Evolutionary conservation across 2,888 invertebrate genomes (phyloP), one percentile per base, ranked within the genome.

Genomic region (Alitta virens): DNA sequence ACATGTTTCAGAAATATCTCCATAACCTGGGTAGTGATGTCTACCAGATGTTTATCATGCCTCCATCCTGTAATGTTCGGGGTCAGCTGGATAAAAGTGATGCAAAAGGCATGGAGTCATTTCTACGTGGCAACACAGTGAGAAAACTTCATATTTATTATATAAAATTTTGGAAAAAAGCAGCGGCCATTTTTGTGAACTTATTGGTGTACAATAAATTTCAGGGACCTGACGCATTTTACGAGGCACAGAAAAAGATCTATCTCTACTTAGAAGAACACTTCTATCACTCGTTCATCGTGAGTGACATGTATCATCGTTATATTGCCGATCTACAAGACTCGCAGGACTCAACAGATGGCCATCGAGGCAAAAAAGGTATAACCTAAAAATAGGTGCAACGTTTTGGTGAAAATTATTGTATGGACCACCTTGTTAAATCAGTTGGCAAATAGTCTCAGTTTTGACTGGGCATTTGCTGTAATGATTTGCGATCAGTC

Each of bases 11-110:
- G 76, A 70, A 67, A 54, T 70, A 89, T 53, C 86, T 90, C 87
- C 92, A 94, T 82, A 91, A 93, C 74, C 83, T 92, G 27, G 94
- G 91, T 12, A 91, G 91, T n/a, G 93, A 94, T 82, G 91, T 94
- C 74, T 94, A 91, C 83, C 92, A 93, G 77, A 91, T 91, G 2
- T 93, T 91, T 74, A 90, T 94, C 65, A 86, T 90, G 68, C 90
- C 90, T 56, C 89, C 90, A 1, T 89, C 89, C 64, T 90, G 90
- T 0, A 90, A 90, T 77, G 89, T 92, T 64, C 90, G 90, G 84
- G 89, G 91, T 50, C 91, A 91, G 76, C 62, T 77, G 26, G 78
- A 79, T 63, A 78, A 76, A 63, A 65, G 74, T 40, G 72, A 74
- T 5, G 86, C 91, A 60, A 92, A 92, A 79, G 86, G 90, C 68